phyloP scores from a whole-genome alignment of 2,113 vertebrate species.

The Chinchilla lanigera region DNA sequence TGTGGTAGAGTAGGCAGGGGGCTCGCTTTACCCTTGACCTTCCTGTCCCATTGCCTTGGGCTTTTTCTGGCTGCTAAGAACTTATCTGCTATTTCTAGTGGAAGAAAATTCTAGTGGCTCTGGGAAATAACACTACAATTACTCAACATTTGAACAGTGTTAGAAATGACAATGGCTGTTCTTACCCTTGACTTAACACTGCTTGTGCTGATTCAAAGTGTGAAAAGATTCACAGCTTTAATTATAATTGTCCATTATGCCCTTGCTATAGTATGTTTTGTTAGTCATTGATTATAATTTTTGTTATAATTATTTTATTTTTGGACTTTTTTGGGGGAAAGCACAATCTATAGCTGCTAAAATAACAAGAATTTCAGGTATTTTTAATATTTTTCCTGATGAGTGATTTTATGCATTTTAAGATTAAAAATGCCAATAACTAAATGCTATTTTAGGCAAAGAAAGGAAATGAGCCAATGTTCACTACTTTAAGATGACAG shows the following conservation, averaged over 20 bases:
- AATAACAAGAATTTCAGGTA: not conserved
- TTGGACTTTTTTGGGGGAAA: not conserved
- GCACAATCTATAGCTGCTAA: not conserved
- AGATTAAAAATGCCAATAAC: slow-evolving; percentile 39
- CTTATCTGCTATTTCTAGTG: not conserved
- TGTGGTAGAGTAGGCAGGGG: not conserved
- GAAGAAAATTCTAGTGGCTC: not conserved
- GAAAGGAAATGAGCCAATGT: slow-evolving; percentile 30
- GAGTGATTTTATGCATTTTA: not conserved
- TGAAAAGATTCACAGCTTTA: not conserved
- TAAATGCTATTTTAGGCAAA: slow-evolving; percentile 27
- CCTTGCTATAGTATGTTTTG: not conserved
- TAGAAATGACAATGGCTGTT: not conserved
- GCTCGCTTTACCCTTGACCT: not conserved
- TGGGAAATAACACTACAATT: slow-evolving; percentile 38
- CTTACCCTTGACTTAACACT: slow-evolving; percentile 12
- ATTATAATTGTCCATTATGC: not conserved
- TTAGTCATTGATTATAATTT: not conserved
- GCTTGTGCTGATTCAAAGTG: not conserved
- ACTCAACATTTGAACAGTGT: not conserved
- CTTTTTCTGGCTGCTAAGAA: not conserved
- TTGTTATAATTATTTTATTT: slow-evolving; percentile 13
- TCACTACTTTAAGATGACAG: slow-evolving; percentile 36
- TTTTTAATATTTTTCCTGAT: not conserved
- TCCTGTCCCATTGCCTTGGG: not conserved